Evolutionary conservation across 2,797 vertebrate species (phyloP), one percentile per base, ranked within the genome.

Genomic region (Cyclura pinguis): DNA sequence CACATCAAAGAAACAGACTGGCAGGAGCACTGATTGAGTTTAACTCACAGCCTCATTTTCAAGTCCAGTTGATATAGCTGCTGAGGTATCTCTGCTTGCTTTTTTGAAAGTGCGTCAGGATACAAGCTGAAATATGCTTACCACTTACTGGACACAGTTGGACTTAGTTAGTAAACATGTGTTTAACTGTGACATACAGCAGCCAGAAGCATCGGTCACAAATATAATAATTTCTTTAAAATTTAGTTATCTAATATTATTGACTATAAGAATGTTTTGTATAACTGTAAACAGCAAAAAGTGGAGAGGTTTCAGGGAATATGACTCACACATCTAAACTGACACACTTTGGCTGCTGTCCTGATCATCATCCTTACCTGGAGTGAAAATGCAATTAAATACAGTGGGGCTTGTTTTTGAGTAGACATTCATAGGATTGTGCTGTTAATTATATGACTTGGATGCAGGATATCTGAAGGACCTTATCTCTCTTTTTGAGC

Each of bases 1-100:
- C 42, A 6, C 0, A 0, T 38, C 47, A 14, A 4, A 16, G 1
- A 2, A 0, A 0, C 9, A 64, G 27, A 27, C 29, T 5, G 59
- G 0, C 4, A 0, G 4, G 0, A 0, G 9, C 7, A 18, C 0
- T 72, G 78, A n/a, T 1, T 47, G 67, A 59, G 0, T 59, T 87
- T 52, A 0, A 0, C 69, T 29, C 83, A 64, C 76, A 76, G 13
- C 42, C 16, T 29, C 50, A n/a, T 4, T 0, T 0, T 77, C 80
- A 3, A 4, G 7, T 2, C 13, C 76, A 76, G 27, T 74, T 62
- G 29, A 50, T 42, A 1, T 18, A 0, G 18, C 73, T 90, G 72
- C 0, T 47, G 8, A 0, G 20, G 6, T 4, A 4, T 14, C 84
- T 35, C 22, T 22, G 29, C 27, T 14, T 0, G 0, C 2, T 47